A percentile compares a stretch with the other conserved stretches of the same genome.
Conservation (phyloP, 2,113 vertebrate species). For the Odontophorus gujanensis region DNA sequence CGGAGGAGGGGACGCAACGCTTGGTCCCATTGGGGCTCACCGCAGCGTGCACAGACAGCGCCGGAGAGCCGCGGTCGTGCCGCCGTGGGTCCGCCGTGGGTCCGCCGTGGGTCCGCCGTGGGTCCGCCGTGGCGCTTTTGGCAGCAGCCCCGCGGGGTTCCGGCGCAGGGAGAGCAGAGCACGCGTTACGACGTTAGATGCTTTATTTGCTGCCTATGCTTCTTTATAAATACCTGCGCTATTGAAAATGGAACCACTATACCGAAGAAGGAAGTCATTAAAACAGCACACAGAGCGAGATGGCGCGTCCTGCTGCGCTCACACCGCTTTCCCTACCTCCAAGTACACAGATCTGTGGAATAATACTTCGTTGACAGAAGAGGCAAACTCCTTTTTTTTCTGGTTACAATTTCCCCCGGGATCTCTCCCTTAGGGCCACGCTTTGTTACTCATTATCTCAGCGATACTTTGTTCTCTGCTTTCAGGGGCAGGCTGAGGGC, state of each 20-base stretch:
- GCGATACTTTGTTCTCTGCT: fast-evolving
- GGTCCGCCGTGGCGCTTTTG: too few relatives aligned
- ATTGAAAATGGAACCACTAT: not conserved
- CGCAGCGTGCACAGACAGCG: too few relatives aligned
- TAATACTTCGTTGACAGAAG: not conserved
- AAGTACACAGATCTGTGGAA: not conserved
- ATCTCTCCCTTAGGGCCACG: fast-evolving
- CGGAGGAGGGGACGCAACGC: too few relatives aligned
- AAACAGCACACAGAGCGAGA: not conserved
- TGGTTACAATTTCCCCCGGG: fast-evolving
- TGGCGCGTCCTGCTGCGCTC: fast-evolving
- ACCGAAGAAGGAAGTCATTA: not conserved
- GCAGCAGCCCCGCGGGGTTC: too few relatives aligned
- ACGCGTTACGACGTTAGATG: fast-evolving
- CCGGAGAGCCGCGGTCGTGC: too few relatives aligned
- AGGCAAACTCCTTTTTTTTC: not conserved
- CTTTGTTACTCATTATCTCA: fast-evolving
- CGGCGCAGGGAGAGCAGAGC: fast-evolving
- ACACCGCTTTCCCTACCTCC: not conserved
- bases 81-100: too few relatives aligned
- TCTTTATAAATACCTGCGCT: not conserved
- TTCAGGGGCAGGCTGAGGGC: fast-evolving
- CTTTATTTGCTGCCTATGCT: not conserved
- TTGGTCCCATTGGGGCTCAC: too few relatives aligned
- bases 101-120: too few relatives aligned